phyloP scores from a whole-genome alignment of 2,888 invertebrate species.

The Tridacna gigas region DNA sequence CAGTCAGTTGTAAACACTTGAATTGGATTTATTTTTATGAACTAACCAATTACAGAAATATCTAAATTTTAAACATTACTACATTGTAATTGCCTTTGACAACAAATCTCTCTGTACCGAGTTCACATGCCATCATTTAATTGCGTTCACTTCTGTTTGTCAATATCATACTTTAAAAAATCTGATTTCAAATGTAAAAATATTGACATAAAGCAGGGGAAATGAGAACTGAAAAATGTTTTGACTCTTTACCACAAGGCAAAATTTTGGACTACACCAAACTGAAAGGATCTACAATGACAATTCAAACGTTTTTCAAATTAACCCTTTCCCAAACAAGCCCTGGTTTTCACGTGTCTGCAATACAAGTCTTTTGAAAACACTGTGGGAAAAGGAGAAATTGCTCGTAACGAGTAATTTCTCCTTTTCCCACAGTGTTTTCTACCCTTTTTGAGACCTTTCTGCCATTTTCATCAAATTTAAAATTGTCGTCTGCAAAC shows the following conservation, averaged over 20 bases:
- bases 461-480: not conserved
- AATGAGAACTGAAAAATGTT: no score
- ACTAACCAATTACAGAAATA: not conserved
- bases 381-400: constrained; percentile 7
- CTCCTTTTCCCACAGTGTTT: constrained; percentile 4
- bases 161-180: no score
- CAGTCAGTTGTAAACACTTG: not conserved
- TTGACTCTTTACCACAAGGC: no score
- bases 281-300: no score
- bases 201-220: no score
- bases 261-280: no score
- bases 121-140: no score
- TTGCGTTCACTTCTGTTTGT: no score
- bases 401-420: not conserved
- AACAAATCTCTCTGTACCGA: no score
- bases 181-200: no score
- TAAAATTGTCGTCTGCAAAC: not conserved
- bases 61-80: not conserved
- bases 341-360: not conserved
- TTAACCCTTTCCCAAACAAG: not conserved
- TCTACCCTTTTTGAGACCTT: not conserved
- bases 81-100: no score
- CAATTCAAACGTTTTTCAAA: no score
- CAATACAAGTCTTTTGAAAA: not conserved
- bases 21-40: not conserved